phyloP scores from a whole-genome alignment of 2,797 vertebrate species.

The Gobionotothen gibberifrons region DNA sequence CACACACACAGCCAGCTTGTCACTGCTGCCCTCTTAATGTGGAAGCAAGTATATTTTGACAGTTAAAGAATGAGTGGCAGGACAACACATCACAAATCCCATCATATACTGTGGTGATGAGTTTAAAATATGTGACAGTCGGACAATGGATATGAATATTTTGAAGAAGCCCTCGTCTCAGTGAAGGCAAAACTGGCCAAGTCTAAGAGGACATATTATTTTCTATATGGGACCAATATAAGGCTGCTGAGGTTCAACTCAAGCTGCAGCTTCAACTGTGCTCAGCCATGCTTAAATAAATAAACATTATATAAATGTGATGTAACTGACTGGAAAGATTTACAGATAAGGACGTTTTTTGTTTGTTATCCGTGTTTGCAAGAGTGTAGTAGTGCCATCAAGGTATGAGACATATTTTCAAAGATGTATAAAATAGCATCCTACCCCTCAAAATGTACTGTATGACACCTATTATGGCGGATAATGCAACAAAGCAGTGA shows the following conservation, averaged over 20 bases:
- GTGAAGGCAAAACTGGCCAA: not conserved
- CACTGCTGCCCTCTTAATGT: constrained; percentile 66
- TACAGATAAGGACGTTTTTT: not conserved
- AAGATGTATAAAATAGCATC: constrained; percentile 26
- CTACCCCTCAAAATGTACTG: constrained; percentile 7
- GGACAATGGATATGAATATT: constrained; percentile 30
- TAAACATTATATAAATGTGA: not conserved
- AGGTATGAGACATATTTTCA: constrained; percentile 3
- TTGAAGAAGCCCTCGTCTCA: constrained; percentile 19
- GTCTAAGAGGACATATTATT: constrained; percentile 11
- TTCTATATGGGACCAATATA: constrained; percentile 12
- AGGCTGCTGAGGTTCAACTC: not conserved
- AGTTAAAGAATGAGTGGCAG: constrained; percentile 69
- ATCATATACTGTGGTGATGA: constrained; percentile 38
- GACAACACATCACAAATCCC: constrained; percentile 33
- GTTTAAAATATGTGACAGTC: constrained; percentile 47
- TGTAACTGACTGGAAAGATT: constrained; percentile 2
- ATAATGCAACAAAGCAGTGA: constrained; percentile 32
- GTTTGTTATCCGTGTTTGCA: not conserved
- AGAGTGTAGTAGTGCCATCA: not conserved
- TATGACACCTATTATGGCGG: constrained; percentile 26
- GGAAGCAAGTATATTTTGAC: constrained; percentile 72
- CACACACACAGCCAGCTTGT: constrained; percentile 53
- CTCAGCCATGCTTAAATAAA: constrained; percentile 17
- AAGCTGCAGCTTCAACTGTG: constrained; percentile 9